Conservation (phyloP, 2,113 vertebrate genomes). For the Archocentrus centrarchus region DNA sequence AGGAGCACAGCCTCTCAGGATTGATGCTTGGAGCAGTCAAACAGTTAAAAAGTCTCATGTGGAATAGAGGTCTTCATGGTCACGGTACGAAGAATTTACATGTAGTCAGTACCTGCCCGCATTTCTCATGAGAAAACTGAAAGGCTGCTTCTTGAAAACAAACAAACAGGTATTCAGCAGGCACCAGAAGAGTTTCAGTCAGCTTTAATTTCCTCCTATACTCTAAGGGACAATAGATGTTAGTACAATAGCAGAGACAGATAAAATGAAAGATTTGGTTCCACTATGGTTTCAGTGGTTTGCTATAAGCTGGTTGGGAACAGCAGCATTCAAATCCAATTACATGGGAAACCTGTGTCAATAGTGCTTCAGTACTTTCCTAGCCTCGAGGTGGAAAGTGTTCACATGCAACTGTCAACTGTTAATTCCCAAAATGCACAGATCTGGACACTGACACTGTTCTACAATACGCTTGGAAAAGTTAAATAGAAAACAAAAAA, state of each 20-base stretch:
- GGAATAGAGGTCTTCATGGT: constrained; percentile 7
- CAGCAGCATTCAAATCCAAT: constrained; percentile 57
- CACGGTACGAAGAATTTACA: constrained; percentile 23
- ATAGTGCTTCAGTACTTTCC: constrained; percentile 42
- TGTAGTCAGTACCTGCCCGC: constrained; percentile 24
- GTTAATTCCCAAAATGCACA: background rate
- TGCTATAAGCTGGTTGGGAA: constrained; percentile 19
- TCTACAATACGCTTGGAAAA: background rate
- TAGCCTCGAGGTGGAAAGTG: constrained; percentile 14
- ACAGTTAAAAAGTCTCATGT: background rate
- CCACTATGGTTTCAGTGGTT: constrained; percentile 31
- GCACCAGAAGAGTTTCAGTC: constrained; percentile 44
- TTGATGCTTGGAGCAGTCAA: background rate
- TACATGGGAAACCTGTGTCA: constrained; percentile 35
- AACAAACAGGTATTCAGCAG: constrained; percentile 5
- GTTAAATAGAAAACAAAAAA: background rate
- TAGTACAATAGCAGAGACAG: constrained; percentile 30
- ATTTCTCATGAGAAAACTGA: constrained; percentile 35
- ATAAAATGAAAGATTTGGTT: constrained; percentile 45
- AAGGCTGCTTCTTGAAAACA: background rate
- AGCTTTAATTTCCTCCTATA: constrained; percentile 66
- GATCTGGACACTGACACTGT: background rate
- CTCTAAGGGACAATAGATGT: constrained; percentile 35
- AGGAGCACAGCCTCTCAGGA: background rate
- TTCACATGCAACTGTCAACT: background rate